Evolutionary conservation across 2,113 vertebrate genomes (phyloP).

Genomic region (Ictidomys tridecemlineatus): DNA sequence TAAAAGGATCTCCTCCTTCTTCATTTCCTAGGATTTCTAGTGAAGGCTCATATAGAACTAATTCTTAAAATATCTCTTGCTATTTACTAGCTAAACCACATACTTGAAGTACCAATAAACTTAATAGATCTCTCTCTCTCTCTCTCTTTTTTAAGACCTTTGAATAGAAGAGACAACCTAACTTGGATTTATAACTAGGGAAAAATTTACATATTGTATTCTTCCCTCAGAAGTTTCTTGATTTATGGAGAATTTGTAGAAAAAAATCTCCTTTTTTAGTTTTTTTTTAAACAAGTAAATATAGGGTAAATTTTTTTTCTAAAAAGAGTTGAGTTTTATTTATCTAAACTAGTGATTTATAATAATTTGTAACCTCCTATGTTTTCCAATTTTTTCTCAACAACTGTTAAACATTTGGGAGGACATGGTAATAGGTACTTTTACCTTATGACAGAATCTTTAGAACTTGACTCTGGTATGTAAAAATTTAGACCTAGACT

Average conservation of each 20-base stretch:
- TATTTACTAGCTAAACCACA: background rate
- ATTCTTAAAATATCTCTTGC: background rate
- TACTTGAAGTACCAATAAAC: background rate
- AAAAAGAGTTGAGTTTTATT: background rate
- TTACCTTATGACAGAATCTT: background rate
- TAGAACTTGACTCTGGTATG: background rate
- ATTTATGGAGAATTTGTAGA: background rate
- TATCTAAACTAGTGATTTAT: background rate
- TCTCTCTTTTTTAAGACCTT: background rate
- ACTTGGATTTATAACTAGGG: constrained; percentile 48
- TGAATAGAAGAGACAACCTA: background rate
- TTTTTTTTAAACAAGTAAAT: background rate
- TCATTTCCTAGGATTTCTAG: constrained; percentile 56
- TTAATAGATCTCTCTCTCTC: background rate
- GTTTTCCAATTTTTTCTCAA: background rate
- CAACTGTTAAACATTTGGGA: constrained; percentile 36
- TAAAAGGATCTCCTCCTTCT: constrained; percentile 30
- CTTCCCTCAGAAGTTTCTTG: background rate
- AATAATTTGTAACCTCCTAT: background rate
- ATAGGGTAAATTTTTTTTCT: background rate
- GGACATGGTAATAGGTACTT: background rate
- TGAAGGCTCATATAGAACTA: background rate
- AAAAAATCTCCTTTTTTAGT: background rate
- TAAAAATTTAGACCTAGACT: background rate
- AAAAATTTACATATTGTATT: background rate